Percentiles rank a stretch among this genome's conserved stretches.
Conservation (phyloP, 2,113 vertebrate species). For the Ammodramus savannarum region DNA sequence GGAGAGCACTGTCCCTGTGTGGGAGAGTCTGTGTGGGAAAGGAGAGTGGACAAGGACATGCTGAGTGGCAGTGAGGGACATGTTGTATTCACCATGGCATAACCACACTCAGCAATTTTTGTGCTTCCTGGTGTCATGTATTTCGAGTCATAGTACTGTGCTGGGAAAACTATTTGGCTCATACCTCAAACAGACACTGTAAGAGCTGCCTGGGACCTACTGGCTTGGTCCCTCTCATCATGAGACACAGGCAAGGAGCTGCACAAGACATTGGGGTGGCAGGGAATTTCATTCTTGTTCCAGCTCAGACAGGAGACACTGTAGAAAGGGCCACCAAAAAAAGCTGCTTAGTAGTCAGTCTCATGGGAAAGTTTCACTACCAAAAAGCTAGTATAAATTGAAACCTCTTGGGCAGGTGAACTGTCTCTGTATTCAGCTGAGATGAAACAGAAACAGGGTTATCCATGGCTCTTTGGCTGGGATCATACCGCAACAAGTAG, state of each 20-base stretch:
- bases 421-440: not conserved
- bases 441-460: conserved; percentile 23
- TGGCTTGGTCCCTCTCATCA: not conserved
- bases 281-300: not conserved
- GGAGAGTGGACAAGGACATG: not conserved
- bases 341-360: not conserved
- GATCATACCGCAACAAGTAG: not conserved
- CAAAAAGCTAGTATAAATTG: not conserved
- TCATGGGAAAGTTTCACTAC: not conserved
- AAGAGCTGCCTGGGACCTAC: not conserved
- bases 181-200: not conserved
- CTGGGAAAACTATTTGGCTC: not conserved
- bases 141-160: not conserved
- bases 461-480: not conserved
- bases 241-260: not conserved
- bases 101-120: not conserved
- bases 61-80: not conserved
- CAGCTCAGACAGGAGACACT: not conserved
- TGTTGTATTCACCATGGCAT: not conserved
- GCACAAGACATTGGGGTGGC: not conserved
- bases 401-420: not conserved
- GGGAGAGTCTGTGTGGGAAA: not conserved
- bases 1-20: not conserved
- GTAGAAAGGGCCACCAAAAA: not conserved
- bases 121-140: rapidly evolving